Evolutionary conservation across 2,888 invertebrate species (phyloP).

Genomic region (Latheticus oryzae): DNA sequence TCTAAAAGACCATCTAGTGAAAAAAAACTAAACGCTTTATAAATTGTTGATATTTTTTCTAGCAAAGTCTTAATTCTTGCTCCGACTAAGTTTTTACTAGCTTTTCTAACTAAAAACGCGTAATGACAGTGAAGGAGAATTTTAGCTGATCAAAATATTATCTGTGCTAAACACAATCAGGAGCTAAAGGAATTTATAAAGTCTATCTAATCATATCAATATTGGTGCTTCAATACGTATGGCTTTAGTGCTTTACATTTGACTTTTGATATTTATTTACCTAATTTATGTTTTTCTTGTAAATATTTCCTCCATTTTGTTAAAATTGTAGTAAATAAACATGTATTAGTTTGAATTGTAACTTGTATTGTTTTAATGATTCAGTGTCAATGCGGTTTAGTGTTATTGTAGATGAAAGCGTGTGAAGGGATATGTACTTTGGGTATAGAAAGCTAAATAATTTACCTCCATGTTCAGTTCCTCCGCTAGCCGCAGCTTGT

Average conservation of each 20-base stretch:
- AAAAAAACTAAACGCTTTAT: conserved; percentile 18
- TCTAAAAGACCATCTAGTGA: conserved; percentile 18
- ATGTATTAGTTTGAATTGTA: conserved; percentile 55
- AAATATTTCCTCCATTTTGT: conserved; percentile 55
- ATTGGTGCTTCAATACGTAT: conserved; percentile 53
- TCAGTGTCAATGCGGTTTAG: conserved; percentile 18
- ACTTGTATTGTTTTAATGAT: no score
- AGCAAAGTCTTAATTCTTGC: conserved; percentile 14
- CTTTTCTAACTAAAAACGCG: conserved; percentile 9
- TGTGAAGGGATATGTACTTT: conserved; percentile 46
- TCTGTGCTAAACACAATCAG: conserved; percentile 6
- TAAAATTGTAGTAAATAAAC: conserved; percentile 54
- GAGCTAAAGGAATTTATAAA: conserved; percentile 22
- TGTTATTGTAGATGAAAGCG: conserved; percentile 53
- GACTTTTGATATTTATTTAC: conserved; percentile 51
- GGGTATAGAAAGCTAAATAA: conserved; percentile 23
- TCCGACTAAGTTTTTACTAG: conserved; percentile 21
- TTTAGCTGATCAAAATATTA: not conserved
- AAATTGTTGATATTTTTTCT: conserved; percentile 11
- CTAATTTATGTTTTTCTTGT: conserved; percentile 54
- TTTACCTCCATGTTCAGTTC: conserved; percentile 90
- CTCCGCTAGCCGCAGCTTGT: conserved; percentile 90
- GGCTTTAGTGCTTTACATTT: conserved; percentile 49
- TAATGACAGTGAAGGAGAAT: not conserved
- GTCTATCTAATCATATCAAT: conserved; percentile 21